Percentiles rank a stretch among this genome's conserved stretches.
Evolutionary conservation across 2,797 vertebrate genomes (phyloP).

Genomic region (Nyctibius grandis): DNA sequence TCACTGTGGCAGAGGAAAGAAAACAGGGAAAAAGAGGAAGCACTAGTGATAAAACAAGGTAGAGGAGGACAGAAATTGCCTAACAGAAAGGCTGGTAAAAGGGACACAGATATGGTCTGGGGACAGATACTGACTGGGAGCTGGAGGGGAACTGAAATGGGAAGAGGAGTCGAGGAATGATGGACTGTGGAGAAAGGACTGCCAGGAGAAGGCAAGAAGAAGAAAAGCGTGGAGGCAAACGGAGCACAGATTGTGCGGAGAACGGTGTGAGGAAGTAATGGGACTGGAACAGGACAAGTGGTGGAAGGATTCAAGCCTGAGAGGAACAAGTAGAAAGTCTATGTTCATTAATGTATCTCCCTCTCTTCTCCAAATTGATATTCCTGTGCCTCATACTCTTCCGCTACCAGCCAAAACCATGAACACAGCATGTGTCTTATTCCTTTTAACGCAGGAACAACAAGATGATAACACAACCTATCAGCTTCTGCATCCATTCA

Average conservation of each 20-base stretch:
- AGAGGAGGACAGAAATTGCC: neutral
- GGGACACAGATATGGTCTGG: neutral
- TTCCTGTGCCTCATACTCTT: neutral
- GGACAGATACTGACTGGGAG: neutral
- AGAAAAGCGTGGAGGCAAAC: neutral
- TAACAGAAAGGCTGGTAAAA: neutral
- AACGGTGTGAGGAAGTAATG: neutral
- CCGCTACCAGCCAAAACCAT: neutral
- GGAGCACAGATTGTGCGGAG: neutral
- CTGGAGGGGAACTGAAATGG: neutral
- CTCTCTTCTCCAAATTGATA: neutral
- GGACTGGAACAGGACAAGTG: neutral
- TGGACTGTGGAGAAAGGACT: neutral
- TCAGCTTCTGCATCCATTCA: neutral
- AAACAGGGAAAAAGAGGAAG: neutral
- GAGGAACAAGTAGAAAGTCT: neutral
- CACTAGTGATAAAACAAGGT: neutral
- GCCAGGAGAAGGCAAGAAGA: neutral
- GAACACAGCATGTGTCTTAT: neutral
- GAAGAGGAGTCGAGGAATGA: neutral
- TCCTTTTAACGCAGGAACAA: neutral
- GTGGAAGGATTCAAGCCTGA: neutral
- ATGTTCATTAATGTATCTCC: neutral
- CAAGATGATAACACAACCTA: neutral
- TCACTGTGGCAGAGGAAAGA: neutral